These are phyloP conservation scores for Danio rerio DNA, from an alignment of 2,113 vertebrate species.

Conservation along the genomic window DNA sequence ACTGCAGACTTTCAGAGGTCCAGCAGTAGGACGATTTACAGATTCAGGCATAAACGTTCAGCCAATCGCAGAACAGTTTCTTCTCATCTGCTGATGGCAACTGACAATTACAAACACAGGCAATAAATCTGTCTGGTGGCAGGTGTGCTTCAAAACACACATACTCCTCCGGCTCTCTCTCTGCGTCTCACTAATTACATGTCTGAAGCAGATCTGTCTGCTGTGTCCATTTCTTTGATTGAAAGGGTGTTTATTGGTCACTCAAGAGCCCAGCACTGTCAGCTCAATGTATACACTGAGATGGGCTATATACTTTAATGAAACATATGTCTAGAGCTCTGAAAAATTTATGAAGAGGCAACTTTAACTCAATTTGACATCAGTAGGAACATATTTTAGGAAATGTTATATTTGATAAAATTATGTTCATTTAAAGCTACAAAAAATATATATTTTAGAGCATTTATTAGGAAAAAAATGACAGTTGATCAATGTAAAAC, in stretches of 20 bases:
- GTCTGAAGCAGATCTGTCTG: slow-evolving; percentile 40
- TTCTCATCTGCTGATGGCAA: slow-evolving; percentile 37
- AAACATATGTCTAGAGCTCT: too few species aligned
- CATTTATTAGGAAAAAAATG: too few species aligned
- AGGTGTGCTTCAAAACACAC: slow-evolving; percentile 5
- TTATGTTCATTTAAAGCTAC: too few species aligned
- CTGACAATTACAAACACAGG: slow-evolving; percentile 29
- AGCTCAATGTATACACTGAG: not conserved
- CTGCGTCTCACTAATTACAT: slow-evolving; percentile 26
- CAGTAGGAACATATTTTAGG: too few species aligned
- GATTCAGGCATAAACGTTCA: slow-evolving; percentile 24
- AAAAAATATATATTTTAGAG: too few species aligned
- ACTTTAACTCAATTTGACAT: too few species aligned
- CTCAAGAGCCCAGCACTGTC: not conserved
- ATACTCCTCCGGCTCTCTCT: not conserved
- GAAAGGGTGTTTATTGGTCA: slow-evolving; percentile 30
- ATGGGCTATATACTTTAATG: too few species aligned
- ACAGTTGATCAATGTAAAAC: too few species aligned
- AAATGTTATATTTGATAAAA: too few species aligned
- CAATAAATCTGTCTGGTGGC: slow-evolving; percentile 32
- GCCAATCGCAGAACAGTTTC: slow-evolving; percentile 8
- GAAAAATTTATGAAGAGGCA: too few species aligned
- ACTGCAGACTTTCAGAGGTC: slow-evolving; percentile 1
- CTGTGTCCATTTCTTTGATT: slow-evolving; percentile 42
- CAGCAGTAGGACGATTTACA: slow-evolving; percentile 6